These are phyloP conservation scores for Scatophagus argus DNA, from an alignment of 2,113 vertebrate genomes.

Conservation along the genomic window DNA sequence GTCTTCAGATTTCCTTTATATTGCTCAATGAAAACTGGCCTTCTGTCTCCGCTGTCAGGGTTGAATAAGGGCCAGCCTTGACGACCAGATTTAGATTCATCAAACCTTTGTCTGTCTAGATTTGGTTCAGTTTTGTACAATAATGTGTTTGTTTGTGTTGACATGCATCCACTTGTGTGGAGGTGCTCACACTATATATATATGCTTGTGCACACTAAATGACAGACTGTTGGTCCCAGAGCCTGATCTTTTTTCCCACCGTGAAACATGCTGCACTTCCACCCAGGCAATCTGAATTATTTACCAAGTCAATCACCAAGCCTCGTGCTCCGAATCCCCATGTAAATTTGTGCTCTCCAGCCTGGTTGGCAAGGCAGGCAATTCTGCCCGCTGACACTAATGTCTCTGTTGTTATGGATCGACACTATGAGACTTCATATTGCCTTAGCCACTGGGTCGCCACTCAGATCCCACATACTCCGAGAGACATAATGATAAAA, in stretches of 20 bases:
- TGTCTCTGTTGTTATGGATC: conserved; percentile 64
- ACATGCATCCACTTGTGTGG: background rate
- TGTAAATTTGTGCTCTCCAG: conserved; percentile 58
- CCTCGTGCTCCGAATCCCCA: conserved; percentile 53
- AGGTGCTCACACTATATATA: conserved; percentile 11
- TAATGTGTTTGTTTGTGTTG: conserved; percentile 9
- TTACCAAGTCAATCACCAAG: conserved; percentile 70
- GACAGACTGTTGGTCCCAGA: conserved; percentile 43
- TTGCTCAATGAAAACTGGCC: background rate
- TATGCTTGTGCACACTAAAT: conserved; percentile 35
- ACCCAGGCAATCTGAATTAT: conserved; percentile 69
- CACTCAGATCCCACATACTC: background rate
- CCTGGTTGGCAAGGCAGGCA: conserved; percentile 48
- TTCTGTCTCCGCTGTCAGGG: background rate
- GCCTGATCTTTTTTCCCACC: conserved; percentile 42
- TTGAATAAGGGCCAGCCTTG: background rate
- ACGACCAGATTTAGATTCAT: conserved; percentile 27
- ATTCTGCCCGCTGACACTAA: conserved; percentile 53
- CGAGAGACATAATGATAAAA: conserved; percentile 8
- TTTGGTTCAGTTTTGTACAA: conserved; percentile 17
- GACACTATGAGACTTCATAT: conserved; percentile 50
- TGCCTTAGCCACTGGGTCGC: conserved; percentile 4
- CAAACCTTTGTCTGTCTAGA: conserved; percentile 31
- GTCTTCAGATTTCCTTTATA: conserved; percentile 1
- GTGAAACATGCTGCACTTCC: conserved; percentile 57